Base-by-base conservation (phyloP, 1,140 invertebrate genomes). In the Drosophila rufa region DNA sequence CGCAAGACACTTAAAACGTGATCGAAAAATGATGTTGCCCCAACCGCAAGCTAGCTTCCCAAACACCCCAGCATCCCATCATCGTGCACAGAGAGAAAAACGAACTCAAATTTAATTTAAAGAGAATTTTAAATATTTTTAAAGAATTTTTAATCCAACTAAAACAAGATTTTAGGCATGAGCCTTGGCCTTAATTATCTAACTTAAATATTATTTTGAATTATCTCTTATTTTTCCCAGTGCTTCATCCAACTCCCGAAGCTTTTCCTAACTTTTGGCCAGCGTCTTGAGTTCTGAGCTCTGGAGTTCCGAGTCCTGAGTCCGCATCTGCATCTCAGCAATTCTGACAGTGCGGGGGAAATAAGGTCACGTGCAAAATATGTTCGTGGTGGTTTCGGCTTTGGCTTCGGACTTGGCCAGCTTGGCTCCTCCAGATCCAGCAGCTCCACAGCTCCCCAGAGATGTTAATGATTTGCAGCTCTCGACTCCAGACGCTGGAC, bases 321-420 rank as follows among this genome's bases (percentile, higher is more conserved):
- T 69, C 61, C 45, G 46, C 60, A 61, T 68, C 69, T 53, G 58
- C 62, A 65, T 50, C 56, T 74, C 59, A 60, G 65, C 48, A 50
- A 62, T 83, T 87, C 80, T 87, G 73, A 65, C 55, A 56, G 85
- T 89, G 85, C 82, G 85, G 85, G 84, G 85, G 85, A 90, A 89
- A 89, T 89, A 90, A 90, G 85, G 85, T 89, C 85, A 89, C 85
- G 85, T 89, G 85, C 85, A 89, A 89, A 89, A 85, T 91, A 82
- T 89, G 85, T 90, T 85, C 75, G 75, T 89, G 85, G 84, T 90
- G 85, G 80, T 80, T 79, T 69, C 58, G 56, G 66, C 46, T 76
- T 40, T 59, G 58, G 61, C 59, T 56, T 46, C 17, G 45, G 46
- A 25, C 48, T 27, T 45, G 56, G 56, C n/a, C 46, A 22, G 38